Conservation (phyloP, 2,888 invertebrate genomes). For the Caenorhabditis sp. region DNA sequence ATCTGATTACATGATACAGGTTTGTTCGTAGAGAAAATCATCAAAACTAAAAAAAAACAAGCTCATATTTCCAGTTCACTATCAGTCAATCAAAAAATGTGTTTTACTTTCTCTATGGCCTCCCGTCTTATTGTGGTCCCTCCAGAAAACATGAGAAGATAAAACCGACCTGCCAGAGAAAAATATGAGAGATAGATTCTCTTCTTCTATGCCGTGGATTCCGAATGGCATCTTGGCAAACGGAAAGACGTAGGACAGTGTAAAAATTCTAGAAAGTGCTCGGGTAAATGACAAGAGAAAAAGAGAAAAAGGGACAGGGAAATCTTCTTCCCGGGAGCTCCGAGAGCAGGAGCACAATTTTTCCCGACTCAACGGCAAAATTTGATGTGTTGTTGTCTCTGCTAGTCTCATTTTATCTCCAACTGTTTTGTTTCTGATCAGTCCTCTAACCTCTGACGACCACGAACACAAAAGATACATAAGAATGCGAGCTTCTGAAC, state of each 20-base stretch:
- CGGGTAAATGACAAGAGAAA: slow-evolving; percentile 29
- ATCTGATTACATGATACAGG: no score
- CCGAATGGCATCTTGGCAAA: slow-evolving; percentile 36
- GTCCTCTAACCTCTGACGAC: background rate
- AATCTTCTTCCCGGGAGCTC: background rate
- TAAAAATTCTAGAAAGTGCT: slow-evolving; percentile 56
- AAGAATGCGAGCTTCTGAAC: slow-evolving; percentile 58
- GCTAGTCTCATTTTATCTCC: background rate
- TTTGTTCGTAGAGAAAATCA: background rate
- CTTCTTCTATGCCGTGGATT: slow-evolving; percentile 3
- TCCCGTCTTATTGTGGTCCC: background rate
- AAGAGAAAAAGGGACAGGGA: no score
- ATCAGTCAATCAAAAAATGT: slow-evolving; percentile 41
- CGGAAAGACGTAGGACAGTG: slow-evolving; percentile 16
- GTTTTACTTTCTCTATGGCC: slow-evolving; percentile 4
- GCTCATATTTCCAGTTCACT: background rate
- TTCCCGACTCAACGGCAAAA: slow-evolving; percentile 4
- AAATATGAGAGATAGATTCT: background rate
- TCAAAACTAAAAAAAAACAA: slow-evolving; percentile 1
- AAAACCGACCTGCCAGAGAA: slow-evolving; percentile 34
- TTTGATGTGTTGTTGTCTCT: slow-evolving; percentile 32
- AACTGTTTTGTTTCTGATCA: slow-evolving; percentile 16
- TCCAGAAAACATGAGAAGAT: slow-evolving; percentile 25
- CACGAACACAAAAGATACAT: background rate
- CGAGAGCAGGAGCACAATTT: slow-evolving; percentile 19